Evolutionary conservation across 2,797 vertebrate genomes (phyloP).

Genomic region (Thripadectes ignobilis): DNA sequence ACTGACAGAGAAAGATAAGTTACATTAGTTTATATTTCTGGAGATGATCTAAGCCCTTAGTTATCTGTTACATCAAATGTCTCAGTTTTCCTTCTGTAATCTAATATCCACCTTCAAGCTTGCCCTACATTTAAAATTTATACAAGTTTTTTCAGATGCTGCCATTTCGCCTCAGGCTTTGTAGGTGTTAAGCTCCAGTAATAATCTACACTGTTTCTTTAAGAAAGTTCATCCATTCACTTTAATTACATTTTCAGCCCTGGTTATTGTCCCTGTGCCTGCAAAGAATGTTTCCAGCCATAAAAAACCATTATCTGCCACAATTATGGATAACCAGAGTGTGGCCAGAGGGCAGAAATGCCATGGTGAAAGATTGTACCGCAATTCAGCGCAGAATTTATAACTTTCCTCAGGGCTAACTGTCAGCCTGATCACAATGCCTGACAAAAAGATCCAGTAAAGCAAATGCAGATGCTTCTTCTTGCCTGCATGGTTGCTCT

Average conservation of each 20-base stretch:
- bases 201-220: slow-evolving; percentile 57
- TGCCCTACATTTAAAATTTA: slow-evolving; percentile 68
- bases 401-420: slow-evolving; percentile 74
- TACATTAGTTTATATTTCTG: slow-evolving; percentile 63
- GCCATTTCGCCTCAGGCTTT: slow-evolving; percentile 30
- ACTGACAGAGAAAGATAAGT: slow-evolving; percentile 38
- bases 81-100: slow-evolving; percentile 69
- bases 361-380: slow-evolving; percentile 76
- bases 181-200: slow-evolving; percentile 37
- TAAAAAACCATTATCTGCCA: slow-evolving; percentile 77
- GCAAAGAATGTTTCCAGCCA: slow-evolving; percentile 78
- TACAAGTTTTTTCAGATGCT: slow-evolving; percentile 64
- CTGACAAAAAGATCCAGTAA: slow-evolving; percentile 67
- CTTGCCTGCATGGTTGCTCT: slow-evolving; percentile 61
- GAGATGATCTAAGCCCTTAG: slow-evolving; percentile 69
- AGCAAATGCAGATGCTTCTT: slow-evolving; percentile 66
- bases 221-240: slow-evolving; percentile 69
- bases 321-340: slow-evolving; percentile 76
- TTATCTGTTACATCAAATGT: slow-evolving; percentile 68
- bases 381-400: slow-evolving; percentile 76
- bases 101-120: slow-evolving; percentile 60
- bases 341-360: slow-evolving; percentile 73
- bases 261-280: slow-evolving; percentile 67
- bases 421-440: slow-evolving; percentile 75
- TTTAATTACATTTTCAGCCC: slow-evolving; percentile 58